Percentiles rank a stretch among this genome's conserved stretches.
Evolutionary conservation across 1,140 invertebrate genomes (phyloP).

Genomic region (Diprion similis): DNA sequence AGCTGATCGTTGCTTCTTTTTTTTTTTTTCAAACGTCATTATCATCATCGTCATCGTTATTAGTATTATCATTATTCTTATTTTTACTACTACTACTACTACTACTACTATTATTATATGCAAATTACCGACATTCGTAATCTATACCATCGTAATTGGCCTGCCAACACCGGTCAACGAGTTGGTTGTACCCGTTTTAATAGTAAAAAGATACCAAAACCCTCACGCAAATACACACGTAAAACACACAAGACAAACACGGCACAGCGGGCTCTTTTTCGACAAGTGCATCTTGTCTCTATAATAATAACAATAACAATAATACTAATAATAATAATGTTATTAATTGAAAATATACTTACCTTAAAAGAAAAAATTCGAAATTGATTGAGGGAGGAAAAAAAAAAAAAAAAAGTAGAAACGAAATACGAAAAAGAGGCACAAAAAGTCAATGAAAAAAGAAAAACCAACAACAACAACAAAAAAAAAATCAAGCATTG

Average conservation of each 20-base stretch:
- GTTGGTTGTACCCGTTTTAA: background rate
- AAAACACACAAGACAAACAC: constrained; percentile 16
- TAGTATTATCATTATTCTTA: constrained; percentile 26
- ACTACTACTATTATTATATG: constrained; percentile 21
- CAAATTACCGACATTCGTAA: too few relatives aligned
- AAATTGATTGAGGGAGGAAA: background rate
- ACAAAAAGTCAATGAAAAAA: background rate
- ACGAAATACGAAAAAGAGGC: background rate
- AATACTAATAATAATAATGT: too few relatives aligned
- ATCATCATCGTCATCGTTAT: constrained; percentile 20
- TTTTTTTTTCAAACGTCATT: constrained; percentile 27
- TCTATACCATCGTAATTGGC: background rate
- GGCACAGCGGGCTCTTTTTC: constrained; percentile 27
- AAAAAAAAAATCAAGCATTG: background rate
- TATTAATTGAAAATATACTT: constrained; percentile 10
- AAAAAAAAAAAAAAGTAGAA: background rate
- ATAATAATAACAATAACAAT: constrained; percentile 24
- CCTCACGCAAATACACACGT: background rate
- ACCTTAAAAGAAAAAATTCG: constrained; percentile 26
- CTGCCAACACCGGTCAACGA: background rate
- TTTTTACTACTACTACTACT: constrained; percentile 23
- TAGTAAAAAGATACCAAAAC: background rate
- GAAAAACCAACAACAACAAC: background rate
- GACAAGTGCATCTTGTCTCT: constrained; percentile 11
- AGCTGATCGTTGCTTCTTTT: constrained; percentile 21